These are phyloP conservation scores for Xanthia togata DNA, from an alignment of 2,888 invertebrate species.

Conservation along the genomic window DNA sequence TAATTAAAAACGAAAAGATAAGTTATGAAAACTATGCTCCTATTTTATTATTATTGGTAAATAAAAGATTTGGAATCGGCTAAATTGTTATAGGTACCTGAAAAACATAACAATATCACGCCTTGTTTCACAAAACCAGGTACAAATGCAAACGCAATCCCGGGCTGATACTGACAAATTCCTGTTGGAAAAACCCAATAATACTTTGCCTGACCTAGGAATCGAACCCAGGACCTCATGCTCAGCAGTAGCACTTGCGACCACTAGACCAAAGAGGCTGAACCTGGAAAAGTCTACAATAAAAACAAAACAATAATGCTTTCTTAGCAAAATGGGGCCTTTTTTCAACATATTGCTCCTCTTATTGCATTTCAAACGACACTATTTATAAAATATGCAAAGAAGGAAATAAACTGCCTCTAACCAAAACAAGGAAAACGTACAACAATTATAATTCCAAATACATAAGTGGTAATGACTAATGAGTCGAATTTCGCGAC, in stretches of 20 bases:
- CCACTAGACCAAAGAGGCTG: too few species aligned
- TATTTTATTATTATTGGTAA: background rate
- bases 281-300: background rate
- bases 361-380: constrained; percentile 5
- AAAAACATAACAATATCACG: background rate
- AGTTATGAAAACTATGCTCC: background rate
- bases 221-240: too few species aligned
- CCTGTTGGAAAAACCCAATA: too few species aligned
- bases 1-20: background rate
- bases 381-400: background rate
- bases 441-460: constrained; percentile 40
- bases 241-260: too few species aligned
- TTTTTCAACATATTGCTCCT: background rate
- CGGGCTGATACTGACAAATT: too few species aligned
- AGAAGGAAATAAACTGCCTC: constrained; percentile 24
- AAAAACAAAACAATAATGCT: background rate
- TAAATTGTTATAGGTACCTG: background rate
- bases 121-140: too few species aligned
- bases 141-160: too few species aligned
- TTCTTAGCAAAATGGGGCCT: background rate
- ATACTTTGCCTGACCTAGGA: too few species aligned
- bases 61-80: background rate
- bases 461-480: constrained; percentile 30
- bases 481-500: constrained; percentile 47
- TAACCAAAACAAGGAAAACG: constrained; percentile 54